Evolutionary conservation across 2,888 invertebrate species (phyloP), one percentile per base, ranked within the genome.

Genomic region (Zelleria hepariella): DNA sequence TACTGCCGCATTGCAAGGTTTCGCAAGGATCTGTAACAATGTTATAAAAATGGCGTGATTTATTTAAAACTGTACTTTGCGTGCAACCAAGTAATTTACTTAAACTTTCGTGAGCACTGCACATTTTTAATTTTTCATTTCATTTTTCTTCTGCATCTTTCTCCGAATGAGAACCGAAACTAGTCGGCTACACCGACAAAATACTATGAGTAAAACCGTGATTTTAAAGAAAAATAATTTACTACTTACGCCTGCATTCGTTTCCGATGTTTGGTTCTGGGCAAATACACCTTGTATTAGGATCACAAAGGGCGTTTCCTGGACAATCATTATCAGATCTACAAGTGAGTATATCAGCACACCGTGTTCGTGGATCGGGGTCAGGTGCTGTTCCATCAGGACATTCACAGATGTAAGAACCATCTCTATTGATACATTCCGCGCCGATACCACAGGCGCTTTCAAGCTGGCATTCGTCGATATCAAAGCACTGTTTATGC

Each of bases 261-360:
- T 96, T 95, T 68, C 97, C 97, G 67, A 96, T 90, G 75, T 97
- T 97, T 0, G 97, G 97, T 71, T 96, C 96, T 2, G 96, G 97
- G 70, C 97, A 97, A 47, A 96, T 78, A 75, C 97, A 97, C 69
- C 94, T 91, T 61, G 93, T 92, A 64, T 93, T 92, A 6, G 87
- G 74, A 73, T 96, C 95, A 72, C 97, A 97, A 65, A 96, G 87
- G 5, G 96, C 94, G 85, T 97, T 97, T 68, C 97, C 97, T 25
- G 96, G 96, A 79, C 97, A 97, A 65, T 96, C 94, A 58, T 91
- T 90, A 72, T 95, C 93, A 1, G 76, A 80, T 64, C 91, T 90
- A 72, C 97, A 97, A 26, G 92, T 93, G 10, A 96, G 93, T 65
- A 96, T 93, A 71, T 94, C 95, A 55, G 94, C 93, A 75, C 97